Evolutionary conservation across 2,888 invertebrate genomes (phyloP).

Genomic region (Drosophila pseudotakahashii): DNA sequence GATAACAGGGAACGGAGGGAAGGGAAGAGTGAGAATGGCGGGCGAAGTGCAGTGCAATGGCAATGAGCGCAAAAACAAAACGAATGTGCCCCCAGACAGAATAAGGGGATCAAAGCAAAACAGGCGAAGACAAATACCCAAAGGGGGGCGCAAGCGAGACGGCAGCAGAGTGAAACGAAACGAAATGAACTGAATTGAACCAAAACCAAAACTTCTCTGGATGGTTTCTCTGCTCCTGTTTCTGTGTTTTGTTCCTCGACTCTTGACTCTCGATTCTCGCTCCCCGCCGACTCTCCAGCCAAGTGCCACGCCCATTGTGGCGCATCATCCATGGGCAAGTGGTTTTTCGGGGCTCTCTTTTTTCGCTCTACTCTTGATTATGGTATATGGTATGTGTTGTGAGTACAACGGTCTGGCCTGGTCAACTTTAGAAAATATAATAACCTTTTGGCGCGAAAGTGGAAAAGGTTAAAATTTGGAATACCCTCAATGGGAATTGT

Average conservation of each 20-base stretch:
- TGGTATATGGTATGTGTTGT: conserved; percentile 7
- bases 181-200: conserved; percentile 33
- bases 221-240: conserved; percentile 68
- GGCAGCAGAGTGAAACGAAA: conserved; percentile 1
- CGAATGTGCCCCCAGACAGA: conserved; percentile 65
- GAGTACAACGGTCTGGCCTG: conserved; percentile 15
- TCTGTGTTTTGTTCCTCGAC: conserved; percentile 37
- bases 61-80: conserved; percentile 74
- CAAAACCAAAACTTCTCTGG: conserved; percentile 42
- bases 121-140: conserved; percentile 57
- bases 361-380: conserved; percentile 19
- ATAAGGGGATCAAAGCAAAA: conserved; percentile 77
- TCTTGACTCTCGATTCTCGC: conserved; percentile 29
- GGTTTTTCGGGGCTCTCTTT: conserved; percentile 28
- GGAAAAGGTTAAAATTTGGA: background rate
- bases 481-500: background rate
- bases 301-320: conserved; percentile 64
- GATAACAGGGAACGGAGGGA: conserved; percentile 5
- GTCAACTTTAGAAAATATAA: conserved; percentile 57
- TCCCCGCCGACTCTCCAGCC: conserved; percentile 21
- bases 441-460: conserved; percentile 67
- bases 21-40: conserved; percentile 57
- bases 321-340: conserved; percentile 42
- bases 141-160: conserved; percentile 26
- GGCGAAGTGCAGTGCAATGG: conserved; percentile 75